A percentile compares a stretch with the other conserved stretches of the same genome.
Conservation (phyloP, 2,888 invertebrate species). For the Pristionchus mayeri region DNA sequence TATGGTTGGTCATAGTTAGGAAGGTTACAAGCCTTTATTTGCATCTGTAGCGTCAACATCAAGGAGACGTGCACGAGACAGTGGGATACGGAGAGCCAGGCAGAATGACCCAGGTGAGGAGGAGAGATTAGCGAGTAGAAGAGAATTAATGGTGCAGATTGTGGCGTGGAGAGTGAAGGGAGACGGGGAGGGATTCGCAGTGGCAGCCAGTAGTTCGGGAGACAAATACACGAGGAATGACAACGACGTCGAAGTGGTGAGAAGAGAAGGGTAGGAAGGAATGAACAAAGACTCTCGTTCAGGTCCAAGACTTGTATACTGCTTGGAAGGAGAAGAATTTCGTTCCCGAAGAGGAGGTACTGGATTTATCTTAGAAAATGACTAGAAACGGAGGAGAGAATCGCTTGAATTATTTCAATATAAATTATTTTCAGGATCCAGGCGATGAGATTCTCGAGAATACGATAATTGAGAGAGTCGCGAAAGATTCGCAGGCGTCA, state of each 20-base stretch:
- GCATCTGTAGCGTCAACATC: background rate
- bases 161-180: background rate
- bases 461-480: too few species aligned
- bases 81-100: conserved; percentile 8
- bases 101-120: background rate
- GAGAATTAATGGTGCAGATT: background rate
- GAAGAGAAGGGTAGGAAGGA: background rate
- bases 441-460: too few species aligned
- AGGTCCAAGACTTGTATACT: too few species aligned
- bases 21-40: background rate
- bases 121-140: background rate
- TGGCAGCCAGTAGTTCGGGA: background rate
- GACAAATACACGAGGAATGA: background rate
- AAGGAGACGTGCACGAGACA: background rate
- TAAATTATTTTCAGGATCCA: too few species aligned
- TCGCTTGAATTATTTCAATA: too few species aligned
- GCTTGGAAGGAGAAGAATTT: too few species aligned
- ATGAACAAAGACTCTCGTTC: background rate
- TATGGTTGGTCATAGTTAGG: background rate
- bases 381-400: too few species aligned
- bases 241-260: background rate
- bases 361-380: too few species aligned
- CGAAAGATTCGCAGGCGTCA: too few species aligned
- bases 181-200: background rate
- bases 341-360: too few species aligned